phyloP scores from a whole-genome alignment of 2,888 invertebrate genomes.

The Drosophila vallismaia region DNA sequence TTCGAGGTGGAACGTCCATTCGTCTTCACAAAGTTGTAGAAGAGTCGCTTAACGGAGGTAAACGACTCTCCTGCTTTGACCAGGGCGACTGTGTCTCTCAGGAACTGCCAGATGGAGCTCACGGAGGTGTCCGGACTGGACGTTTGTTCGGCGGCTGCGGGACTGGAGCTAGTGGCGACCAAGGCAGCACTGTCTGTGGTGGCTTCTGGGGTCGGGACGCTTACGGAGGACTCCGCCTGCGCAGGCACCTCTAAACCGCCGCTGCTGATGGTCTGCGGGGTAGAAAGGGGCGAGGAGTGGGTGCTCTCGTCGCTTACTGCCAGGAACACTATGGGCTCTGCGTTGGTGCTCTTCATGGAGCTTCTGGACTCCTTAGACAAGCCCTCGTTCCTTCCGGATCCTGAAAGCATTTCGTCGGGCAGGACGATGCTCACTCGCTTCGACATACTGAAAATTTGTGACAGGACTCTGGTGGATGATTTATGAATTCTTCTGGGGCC shows the following conservation, averaged over 20 bases:
- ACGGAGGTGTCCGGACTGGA: neutral
- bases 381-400: neutral
- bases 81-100: conserved; percentile 15
- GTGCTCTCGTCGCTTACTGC: conserved; percentile 16
- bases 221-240: neutral
- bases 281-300: neutral
- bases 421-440: conserved; percentile 52
- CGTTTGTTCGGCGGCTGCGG: neutral
- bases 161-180: neutral
- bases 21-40: conserved; percentile 22
- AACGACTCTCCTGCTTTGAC: conserved; percentile 27
- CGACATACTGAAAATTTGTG: conserved; percentile 47
- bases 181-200: neutral
- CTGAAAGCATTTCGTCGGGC: conserved; percentile 25
- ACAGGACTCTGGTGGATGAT: neutral
- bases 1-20: neutral
- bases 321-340: neutral
- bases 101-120: conserved; percentile 22
- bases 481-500: neutral
- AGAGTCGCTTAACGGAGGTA: conserved; percentile 13
- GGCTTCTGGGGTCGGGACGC: no score
- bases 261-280: neutral
- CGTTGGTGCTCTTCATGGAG: neutral
- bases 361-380: neutral
- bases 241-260: neutral